A percentile compares a stretch with the other conserved stretches of the same genome.
phyloP scores from a whole-genome alignment of 2,797 vertebrate species.

The Alosa sapidissima region DNA sequence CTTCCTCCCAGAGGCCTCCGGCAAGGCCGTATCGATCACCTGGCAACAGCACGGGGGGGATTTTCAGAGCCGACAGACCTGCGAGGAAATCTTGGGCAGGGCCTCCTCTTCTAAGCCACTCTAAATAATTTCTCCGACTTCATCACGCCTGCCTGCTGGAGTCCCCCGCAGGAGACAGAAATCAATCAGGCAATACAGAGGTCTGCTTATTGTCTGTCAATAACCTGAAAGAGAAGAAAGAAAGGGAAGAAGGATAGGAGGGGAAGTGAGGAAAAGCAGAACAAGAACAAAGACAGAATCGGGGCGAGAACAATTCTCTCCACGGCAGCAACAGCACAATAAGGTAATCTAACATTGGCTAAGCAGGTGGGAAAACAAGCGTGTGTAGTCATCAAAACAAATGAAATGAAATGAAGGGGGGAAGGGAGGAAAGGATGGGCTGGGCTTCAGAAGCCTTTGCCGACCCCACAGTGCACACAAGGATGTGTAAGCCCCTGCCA shows the following conservation, averaged over 20 bases:
- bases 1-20: slow-evolving; percentile 41
- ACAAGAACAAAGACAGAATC: background rate
- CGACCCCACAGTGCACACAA: background rate
- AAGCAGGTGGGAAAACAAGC: background rate
- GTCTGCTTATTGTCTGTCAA: slow-evolving; percentile 66
- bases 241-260: background rate
- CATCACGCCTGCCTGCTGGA: slow-evolving; percentile 62
- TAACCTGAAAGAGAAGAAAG: slow-evolving; percentile 36
- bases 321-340: background rate
- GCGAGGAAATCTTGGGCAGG: slow-evolving; percentile 56
- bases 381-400: background rate
- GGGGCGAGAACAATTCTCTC: background rate
- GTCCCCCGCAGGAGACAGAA: slow-evolving; percentile 48
- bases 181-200: slow-evolving; percentile 63
- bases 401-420: background rate
- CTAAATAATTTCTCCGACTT: slow-evolving; percentile 71
- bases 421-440: background rate
- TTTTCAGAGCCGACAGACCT: slow-evolving; percentile 59
- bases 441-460: background rate
- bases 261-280: background rate
- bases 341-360: slow-evolving; percentile 54
- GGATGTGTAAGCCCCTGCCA: background rate
- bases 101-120: slow-evolving; percentile 56
- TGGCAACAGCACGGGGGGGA: slow-evolving; percentile 40
- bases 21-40: slow-evolving; percentile 61